A percentile compares a stretch with the other conserved stretches of the same genome.
These are phyloP conservation scores for Pachymerium ferrugineum DNA, from an alignment of 2,888 invertebrate species.

Conservation along the genomic window DNA sequence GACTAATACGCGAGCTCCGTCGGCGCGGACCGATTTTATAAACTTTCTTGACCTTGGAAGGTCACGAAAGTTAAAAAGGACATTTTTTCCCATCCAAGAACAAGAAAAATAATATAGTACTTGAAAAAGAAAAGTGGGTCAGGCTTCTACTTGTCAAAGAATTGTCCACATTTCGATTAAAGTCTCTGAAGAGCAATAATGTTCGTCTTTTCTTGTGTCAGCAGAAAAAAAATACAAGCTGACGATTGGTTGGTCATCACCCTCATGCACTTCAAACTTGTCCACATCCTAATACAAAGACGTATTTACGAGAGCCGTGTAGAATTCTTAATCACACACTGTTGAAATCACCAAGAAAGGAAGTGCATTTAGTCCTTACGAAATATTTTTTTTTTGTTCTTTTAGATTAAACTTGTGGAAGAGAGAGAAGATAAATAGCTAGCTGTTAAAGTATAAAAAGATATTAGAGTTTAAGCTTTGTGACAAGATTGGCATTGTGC, in stretches of 20 bases:
- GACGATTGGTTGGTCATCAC: conserved; percentile 1
- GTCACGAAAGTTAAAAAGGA: no score
- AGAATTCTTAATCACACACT: neutral
- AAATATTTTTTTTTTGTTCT: neutral
- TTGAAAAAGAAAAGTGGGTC: neutral
- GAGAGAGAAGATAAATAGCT: no score
- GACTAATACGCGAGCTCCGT: no score
- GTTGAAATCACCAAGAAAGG: no score
- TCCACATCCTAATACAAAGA: neutral
- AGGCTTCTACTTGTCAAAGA: neutral
- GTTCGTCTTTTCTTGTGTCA: neutral
- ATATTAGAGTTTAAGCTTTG: no score
- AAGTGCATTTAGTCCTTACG: no score
- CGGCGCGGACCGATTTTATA: no score
- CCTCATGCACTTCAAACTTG: conserved; percentile 1
- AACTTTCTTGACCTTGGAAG: no score
- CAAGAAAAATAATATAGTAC: neutral
- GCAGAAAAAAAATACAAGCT: conserved; percentile 13
- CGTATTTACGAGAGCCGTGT: neutral
- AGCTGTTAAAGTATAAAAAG: no score
- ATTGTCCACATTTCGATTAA: conserved; percentile 13
- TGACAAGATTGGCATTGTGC: neutral
- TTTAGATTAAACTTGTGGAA: neutral
- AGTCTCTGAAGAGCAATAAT: conserved; percentile 7
- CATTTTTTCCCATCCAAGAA: neutral